These are phyloP conservation scores for Hylia prasina DNA, from an alignment of 2,113 vertebrate species.

Conservation along the genomic window DNA sequence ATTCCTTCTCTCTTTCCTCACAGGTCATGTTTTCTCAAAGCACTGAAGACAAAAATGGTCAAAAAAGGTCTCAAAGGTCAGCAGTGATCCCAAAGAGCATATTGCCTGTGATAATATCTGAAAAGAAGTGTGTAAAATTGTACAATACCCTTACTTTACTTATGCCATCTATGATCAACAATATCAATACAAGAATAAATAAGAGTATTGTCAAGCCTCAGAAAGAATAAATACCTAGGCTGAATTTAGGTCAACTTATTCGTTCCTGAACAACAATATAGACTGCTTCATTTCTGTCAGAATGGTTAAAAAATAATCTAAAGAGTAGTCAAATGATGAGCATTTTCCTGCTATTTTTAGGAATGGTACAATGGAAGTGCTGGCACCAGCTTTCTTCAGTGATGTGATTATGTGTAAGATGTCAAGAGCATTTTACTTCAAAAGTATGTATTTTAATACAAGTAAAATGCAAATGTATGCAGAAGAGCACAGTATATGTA, in stretches of 20 bases:
- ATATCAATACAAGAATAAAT: background rate
- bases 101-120: background rate
- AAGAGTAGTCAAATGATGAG: background rate
- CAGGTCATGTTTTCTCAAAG: background rate
- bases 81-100: background rate
- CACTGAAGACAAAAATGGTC: background rate
- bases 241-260: background rate
- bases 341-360: slow-evolving; percentile 24
- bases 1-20: background rate
- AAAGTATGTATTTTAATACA: background rate
- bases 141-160: background rate
- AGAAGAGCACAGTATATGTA: background rate
- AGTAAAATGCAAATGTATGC: slow-evolving; percentile 33
- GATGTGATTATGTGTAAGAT: background rate
- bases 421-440: slow-evolving; percentile 38
- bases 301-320: background rate
- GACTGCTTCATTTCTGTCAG: background rate
- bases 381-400: background rate
- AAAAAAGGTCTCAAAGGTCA: background rate
- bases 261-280: background rate
- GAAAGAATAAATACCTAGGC: background rate
- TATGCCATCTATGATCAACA: background rate
- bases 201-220: background rate
- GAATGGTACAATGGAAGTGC: background rate
- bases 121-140: background rate